Base-by-base conservation (phyloP, 2,113 vertebrate genomes). In the Speoplatyrhinus poulsoni region DNA sequence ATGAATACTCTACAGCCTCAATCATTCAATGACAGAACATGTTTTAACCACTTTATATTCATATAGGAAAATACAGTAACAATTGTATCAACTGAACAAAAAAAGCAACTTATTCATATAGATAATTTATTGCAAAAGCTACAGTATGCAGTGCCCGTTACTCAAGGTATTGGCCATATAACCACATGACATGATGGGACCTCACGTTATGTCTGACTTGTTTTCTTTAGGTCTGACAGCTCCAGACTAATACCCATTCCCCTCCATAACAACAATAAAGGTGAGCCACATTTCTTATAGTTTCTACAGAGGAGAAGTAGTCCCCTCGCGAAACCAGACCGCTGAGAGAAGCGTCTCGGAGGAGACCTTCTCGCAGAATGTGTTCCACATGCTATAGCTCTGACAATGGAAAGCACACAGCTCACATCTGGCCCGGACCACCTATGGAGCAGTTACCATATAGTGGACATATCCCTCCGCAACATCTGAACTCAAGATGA, bases 371-470 rank as follows among this genome's bases (percentile, higher is more conserved):
- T 68, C 54, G 56, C 72, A 82, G 69, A 79, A 89, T 88, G 76
- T 75, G 80, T 92, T 86, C 87, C 87, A 90, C 81, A 90, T 91
- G 86, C 79, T 80, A 26, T 26, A 46, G 59, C 69, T 76, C 56
- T 16, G 69, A 84, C 67, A 74, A 71, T 55, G 16, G 69, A 75
- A 85, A 73, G 80, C 80, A 77, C 80, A 82, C 72, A 61, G 19
- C 67, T 80, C 84, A 89, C 89, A 90, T 87, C 84, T 89, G 82
- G 83, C 54, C 48, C 36, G 68, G 85, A 89, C 89, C 90, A 90
- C 90, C 87, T 85, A 86, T 79, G 63, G 32, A 41, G 36, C 36
- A 41, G 36, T 41, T 41, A 8, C 36, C 26, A 26, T 41, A 8
- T 77, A 75, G 68, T 65, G 63, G 76, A 81, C 74, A 73, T 64